Conservation (phyloP, 2,797 vertebrate genomes). For the Bothrops alternatus region DNA sequence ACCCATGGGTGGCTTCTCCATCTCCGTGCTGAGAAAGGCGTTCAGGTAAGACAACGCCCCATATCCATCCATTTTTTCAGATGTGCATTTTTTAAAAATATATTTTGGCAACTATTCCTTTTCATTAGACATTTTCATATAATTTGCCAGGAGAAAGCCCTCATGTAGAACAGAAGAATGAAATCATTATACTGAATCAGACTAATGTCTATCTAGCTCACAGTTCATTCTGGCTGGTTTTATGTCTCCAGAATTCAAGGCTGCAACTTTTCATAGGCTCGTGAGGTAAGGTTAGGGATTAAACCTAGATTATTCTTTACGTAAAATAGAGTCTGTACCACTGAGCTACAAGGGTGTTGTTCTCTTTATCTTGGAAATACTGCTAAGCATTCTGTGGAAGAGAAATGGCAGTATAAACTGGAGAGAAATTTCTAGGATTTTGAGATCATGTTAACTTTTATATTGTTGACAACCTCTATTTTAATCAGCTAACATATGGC, state of each 20-base stretch:
- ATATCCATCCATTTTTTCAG: neutral
- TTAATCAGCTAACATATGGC: neutral
- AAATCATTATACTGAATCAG: neutral
- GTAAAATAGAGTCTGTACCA: neutral
- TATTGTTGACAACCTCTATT: neutral
- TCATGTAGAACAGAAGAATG: neutral
- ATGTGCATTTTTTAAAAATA: neutral
- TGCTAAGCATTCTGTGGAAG: neutral
- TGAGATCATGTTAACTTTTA: neutral
- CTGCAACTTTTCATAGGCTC: neutral
- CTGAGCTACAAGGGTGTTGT: neutral
- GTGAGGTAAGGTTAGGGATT: neutral
- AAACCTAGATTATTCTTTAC: neutral
- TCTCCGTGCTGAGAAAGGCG: no score
- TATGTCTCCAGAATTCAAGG: neutral
- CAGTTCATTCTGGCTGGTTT: neutral
- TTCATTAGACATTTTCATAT: neutral
- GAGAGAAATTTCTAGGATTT: neutral
- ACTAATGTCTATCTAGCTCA: neutral
- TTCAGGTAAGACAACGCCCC: no score
- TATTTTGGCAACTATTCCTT: neutral
- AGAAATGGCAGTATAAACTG: neutral
- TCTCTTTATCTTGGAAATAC: neutral
- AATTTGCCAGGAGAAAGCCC: neutral
- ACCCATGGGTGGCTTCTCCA: no score